Conservation (phyloP, 2,113 vertebrate species). For the Pyrgilauda ruficollis region DNA sequence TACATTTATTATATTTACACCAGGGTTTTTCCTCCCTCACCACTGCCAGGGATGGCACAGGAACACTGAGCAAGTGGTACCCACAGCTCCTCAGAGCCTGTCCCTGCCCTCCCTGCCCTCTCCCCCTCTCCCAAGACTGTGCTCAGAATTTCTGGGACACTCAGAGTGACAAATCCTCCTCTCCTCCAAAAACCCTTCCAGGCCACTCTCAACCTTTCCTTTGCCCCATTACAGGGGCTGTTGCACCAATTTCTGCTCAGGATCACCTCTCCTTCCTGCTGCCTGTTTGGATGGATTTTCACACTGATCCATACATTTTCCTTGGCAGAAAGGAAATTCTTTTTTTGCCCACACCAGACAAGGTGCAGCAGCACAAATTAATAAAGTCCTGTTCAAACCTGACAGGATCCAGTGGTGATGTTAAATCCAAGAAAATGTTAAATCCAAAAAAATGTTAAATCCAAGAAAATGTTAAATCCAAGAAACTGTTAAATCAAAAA, state of each 20-base stretch:
- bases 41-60: neutral
- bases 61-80: rapidly evolving
- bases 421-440: neutral
- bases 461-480: neutral
- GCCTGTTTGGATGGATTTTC: rapidly evolving
- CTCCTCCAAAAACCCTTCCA: neutral
- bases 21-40: neutral
- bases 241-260: neutral
- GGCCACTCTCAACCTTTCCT: rapidly evolving
- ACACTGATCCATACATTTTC: rapidly evolving
- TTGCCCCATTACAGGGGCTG: rapidly evolving
- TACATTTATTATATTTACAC: neutral
- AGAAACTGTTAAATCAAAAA: neutral
- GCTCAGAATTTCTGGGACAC: neutral
- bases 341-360: neutral
- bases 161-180: neutral
- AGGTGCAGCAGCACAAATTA: neutral
- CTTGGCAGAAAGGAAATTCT: neutral
- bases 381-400: neutral
- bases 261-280: neutral
- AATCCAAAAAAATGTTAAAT: neutral
- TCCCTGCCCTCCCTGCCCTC: neutral
- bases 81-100: rapidly evolving
- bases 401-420: neutral
- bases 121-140: too few species aligned